Base-by-base conservation (phyloP, 1,140 invertebrate species). In the Drosophila lacteicornis region DNA sequence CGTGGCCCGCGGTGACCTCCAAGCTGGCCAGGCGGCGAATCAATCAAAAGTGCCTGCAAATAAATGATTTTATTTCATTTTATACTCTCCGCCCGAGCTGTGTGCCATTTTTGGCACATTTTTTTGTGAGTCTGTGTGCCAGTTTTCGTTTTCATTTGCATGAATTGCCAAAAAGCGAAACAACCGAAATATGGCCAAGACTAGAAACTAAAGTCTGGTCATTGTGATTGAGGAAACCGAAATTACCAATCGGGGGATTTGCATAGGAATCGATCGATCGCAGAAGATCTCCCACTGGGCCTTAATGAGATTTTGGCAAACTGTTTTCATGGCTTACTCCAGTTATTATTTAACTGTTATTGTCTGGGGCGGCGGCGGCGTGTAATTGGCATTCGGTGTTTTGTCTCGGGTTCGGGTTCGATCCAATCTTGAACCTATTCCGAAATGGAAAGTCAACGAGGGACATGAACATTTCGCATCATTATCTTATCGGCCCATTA, bases 111-210 rank as follows among this genome's bases (percentile, higher is more conserved):
- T 79, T 68, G 46, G 59, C 47, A 13, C 38, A 43, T 25, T 70
- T 46, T 46, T 77, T 56, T 80, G 57, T 75, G 62, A 27, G 19
- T 71, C 38, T 60, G 57, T 80, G 76, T 80, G 79, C 58, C 80
- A 82, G 75, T 71, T 86, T 87, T 88, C 85, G 85, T 84, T 90
- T 90, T 90, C 85, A 90, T 90, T 85, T 75, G 85, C 85, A 90
- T 88, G 85, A 88, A 81, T 88, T 82, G 81, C 67, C 70, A 38
- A 22, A 51, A 51, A 33, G 0, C 50, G 12, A 36, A 22, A 3
- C 8, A 19, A 38, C 30, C 33, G 22, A 63, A 87, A 81, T 75
- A 57, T 19, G 51, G 45, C 46, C 36, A 51, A 69, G 60, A 45
- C 62, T 53, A 55, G 57, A 60, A 62, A 53, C 61, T 58, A 62